phyloP scores from a whole-genome alignment of 1,140 invertebrate species.

The Schlechtendalia chinensis region DNA sequence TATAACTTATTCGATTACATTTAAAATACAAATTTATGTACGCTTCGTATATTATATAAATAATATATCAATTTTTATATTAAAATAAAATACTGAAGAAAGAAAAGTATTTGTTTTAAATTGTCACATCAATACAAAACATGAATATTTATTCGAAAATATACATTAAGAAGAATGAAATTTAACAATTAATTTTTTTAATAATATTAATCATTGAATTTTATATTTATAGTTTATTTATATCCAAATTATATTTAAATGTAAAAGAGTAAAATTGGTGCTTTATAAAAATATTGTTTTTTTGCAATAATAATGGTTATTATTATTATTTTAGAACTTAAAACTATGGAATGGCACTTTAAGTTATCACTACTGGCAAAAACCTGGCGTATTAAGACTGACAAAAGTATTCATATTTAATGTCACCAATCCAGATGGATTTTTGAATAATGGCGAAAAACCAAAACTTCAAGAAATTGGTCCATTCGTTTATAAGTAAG shows the following conservation, averaged over 20 bases:
- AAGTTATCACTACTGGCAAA: constrained; percentile 88
- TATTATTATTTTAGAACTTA: constrained; percentile 68
- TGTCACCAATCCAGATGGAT: constrained; percentile 79
- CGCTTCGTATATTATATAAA: too few species aligned
- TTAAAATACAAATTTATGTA: too few species aligned
- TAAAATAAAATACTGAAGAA: too few species aligned
- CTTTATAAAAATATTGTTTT: too few species aligned
- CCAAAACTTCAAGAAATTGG: constrained; percentile 78
- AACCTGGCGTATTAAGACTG: constrained; percentile 81
- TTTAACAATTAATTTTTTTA: too few species aligned
- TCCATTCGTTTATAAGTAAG: constrained; percentile 79
- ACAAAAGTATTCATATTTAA: constrained; percentile 90
- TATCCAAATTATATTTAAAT: not conserved
- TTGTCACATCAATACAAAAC: too few species aligned
- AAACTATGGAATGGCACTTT: constrained; percentile 78
- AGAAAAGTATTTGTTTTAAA: too few species aligned
- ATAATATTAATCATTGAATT: not conserved
- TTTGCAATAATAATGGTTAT: not conserved
- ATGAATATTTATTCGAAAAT: too few species aligned
- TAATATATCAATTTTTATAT: too few species aligned
- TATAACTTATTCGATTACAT: too few species aligned
- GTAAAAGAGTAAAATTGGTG: not conserved
- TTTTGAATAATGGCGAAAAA: constrained; percentile 74
- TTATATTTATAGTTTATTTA: not conserved
- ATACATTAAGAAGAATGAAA: too few species aligned